Conservation (phyloP, 1,140 invertebrate genomes). For the Spodoptera frugiperda region DNA sequence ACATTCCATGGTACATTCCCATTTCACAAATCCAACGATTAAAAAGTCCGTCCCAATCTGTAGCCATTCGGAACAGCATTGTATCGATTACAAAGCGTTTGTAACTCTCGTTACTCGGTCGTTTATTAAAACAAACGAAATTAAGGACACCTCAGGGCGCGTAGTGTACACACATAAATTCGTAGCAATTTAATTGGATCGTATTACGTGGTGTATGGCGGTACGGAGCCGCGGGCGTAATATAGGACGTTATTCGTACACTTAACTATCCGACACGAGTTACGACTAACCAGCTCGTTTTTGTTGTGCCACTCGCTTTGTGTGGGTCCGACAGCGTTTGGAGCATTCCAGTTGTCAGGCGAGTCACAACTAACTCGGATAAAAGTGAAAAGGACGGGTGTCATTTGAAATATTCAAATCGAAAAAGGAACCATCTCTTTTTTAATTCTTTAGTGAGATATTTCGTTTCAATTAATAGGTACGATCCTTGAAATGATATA, state of each 20-base stretch:
- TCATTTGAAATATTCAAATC: too few species aligned
- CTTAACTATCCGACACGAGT: slow-evolving; percentile 50
- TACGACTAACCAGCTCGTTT: slow-evolving; percentile 61
- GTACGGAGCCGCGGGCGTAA: slow-evolving; percentile 65
- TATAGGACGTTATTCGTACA: slow-evolving; percentile 71
- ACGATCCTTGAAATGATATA: too few species aligned
- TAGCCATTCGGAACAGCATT: slow-evolving; percentile 19
- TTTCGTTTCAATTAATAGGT: not conserved
- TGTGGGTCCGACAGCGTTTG: slow-evolving; percentile 19
- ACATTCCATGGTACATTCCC: not conserved
- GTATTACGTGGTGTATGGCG: slow-evolving; percentile 71
- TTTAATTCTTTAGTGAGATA: too few species aligned
- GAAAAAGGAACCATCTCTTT: too few species aligned
- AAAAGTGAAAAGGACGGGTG: not conserved
- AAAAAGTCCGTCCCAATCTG: slow-evolving; percentile 23
- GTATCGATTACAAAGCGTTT: slow-evolving; percentile 55
- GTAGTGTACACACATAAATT: slow-evolving; percentile 69
- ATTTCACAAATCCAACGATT: not conserved
- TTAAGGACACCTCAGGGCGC: slow-evolving; percentile 59
- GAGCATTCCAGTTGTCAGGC: slow-evolving; percentile 20
- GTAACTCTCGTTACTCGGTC: slow-evolving; percentile 35
- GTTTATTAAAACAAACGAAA: slow-evolving; percentile 63
- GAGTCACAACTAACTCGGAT: slow-evolving; percentile 7
- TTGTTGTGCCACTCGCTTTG: slow-evolving; percentile 48
- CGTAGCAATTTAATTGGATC: slow-evolving; percentile 75